phyloP scores from a whole-genome alignment of 2,113 vertebrate species.

The Paramisgurnus dabryanus region DNA sequence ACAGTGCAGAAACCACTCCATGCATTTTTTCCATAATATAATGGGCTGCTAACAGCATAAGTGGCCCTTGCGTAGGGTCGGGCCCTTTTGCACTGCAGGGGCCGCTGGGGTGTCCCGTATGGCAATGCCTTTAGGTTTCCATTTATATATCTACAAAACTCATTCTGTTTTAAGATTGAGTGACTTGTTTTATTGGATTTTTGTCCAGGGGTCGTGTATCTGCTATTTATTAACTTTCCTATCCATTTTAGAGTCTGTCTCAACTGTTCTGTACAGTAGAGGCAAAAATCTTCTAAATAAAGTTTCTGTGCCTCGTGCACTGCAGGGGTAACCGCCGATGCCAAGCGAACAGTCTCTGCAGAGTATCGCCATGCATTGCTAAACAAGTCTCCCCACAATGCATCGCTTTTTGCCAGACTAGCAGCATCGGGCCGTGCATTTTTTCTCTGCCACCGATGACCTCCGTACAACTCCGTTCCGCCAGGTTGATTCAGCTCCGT shows the following conservation, averaged over 20 bases:
- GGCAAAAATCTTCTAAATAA: neutral
- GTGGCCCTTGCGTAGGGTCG: too few relatives aligned
- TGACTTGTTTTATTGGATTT: neutral
- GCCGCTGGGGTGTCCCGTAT: too few relatives aligned
- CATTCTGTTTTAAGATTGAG: neutral
- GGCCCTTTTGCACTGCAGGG: too few relatives aligned
- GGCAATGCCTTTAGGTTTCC: neutral
- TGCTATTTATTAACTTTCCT: neutral
- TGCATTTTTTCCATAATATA: too few relatives aligned
- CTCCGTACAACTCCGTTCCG: constrained; percentile 30
- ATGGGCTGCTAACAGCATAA: neutral
- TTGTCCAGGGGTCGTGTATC: neutral
- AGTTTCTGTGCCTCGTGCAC: constrained; percentile 57
- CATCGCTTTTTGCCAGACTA: constrained; percentile 17
- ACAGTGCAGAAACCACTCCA: too few relatives aligned
- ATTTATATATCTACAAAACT: neutral
- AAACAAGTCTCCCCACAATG: constrained; percentile 67
- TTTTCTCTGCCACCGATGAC: constrained; percentile 32
- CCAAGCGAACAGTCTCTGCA: constrained; percentile 60
- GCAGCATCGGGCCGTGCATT: constrained; percentile 44
- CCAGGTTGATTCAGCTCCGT: constrained; percentile 16
- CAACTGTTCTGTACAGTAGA: constrained; percentile 14
- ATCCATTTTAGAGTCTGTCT: neutral
- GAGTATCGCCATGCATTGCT: constrained; percentile 65
- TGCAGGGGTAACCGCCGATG: constrained; percentile 51